Base-by-base conservation (phyloP, 2,888 invertebrate species). In the Plebejus anna region DNA sequence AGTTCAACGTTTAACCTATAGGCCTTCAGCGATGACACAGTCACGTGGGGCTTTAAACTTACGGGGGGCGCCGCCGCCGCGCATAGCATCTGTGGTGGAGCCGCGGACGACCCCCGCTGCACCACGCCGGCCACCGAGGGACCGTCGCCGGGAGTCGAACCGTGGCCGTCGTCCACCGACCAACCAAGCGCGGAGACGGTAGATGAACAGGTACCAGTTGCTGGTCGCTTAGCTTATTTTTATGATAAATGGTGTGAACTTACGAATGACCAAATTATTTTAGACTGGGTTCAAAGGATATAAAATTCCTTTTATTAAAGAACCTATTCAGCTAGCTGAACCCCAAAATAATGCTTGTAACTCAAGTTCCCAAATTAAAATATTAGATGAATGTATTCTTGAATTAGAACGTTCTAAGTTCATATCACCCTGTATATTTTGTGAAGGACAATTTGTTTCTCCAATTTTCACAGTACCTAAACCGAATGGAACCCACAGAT, bases 401-500 rank as follows among this genome's bases (percentile, higher is more conserved):
- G n/a, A 55, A 55, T 55, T 55, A 16, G 13, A 16, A 16, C 13
- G 4, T 13, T 55, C 70, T 6, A n/a, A 36, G 11, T 70, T n/a
- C n/a, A 70, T 70, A n/a, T 70, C 70, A 4, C 13, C 70, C 6
- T 70, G 70, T 70, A 70, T 22, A 55, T 16, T 16, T 16, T 55
- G 55, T 55, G 55, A 55, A 55, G 16, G 16, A 4, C 55, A 55
- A 16, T 55, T 55, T 55, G 55, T 55, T 55, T 72, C 42, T 38
- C 71, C 11, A 13, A 71, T 38, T 36, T 71, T 71, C 28, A 32
- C 36, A 38, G 36, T 71, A 36, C 72, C 47, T n/a, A 72, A 72
- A n/a, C 13, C 42, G 3, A 77, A 76, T 61, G 78, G 78, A 28
- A 57, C 72, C 16, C 42, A 75, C 11, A 66, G 77, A 57, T 77